phyloP scores from a whole-genome alignment of 2,113 vertebrate genomes.

The Hymenochirus boettgeri region DNA sequence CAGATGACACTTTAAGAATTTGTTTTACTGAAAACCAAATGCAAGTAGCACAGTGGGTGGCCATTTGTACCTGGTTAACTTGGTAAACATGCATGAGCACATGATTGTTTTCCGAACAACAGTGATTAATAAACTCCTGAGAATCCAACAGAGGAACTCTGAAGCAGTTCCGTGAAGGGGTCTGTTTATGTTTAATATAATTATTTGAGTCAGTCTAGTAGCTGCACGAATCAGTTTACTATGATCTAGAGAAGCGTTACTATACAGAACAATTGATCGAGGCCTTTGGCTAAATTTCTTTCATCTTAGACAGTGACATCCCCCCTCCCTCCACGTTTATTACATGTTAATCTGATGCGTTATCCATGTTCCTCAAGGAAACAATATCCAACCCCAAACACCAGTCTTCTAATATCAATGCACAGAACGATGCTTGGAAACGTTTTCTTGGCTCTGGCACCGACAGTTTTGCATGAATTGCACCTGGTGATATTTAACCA shows the following conservation, averaged over 20 bases:
- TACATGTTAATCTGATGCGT: not conserved
- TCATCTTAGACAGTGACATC: conserved; percentile 13
- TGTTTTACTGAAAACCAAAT: too few relatives aligned
- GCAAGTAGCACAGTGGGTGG: not conserved
- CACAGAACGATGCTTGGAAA: not conserved
- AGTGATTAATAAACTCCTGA: conserved; percentile 9
- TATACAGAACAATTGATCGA: not conserved
- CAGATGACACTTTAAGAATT: too few relatives aligned
- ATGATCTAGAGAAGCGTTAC: not conserved
- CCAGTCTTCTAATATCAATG: not conserved
- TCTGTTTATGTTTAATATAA: conserved; percentile 34
- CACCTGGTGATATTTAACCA: conserved; percentile 45
- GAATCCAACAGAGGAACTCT: not conserved
- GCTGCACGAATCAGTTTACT: conserved; percentile 25
- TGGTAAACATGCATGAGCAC: not conserved
- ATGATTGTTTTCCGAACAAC: conserved; percentile 7
- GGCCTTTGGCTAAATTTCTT: not conserved
- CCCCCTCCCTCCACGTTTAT: not conserved
- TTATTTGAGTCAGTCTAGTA: conserved; percentile 25
- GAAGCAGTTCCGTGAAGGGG: not conserved
- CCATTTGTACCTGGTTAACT: not conserved
- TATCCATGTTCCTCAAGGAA: not conserved
- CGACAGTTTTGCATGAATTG: not conserved
- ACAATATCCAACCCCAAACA: not conserved
- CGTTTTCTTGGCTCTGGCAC: conserved; percentile 9